A percentile compares a stretch with the other conserved stretches of the same genome.
Evolutionary conservation across 2,797 vertebrate genomes (phyloP).

Genomic region (Phaenicophaeus curvirostris): DNA sequence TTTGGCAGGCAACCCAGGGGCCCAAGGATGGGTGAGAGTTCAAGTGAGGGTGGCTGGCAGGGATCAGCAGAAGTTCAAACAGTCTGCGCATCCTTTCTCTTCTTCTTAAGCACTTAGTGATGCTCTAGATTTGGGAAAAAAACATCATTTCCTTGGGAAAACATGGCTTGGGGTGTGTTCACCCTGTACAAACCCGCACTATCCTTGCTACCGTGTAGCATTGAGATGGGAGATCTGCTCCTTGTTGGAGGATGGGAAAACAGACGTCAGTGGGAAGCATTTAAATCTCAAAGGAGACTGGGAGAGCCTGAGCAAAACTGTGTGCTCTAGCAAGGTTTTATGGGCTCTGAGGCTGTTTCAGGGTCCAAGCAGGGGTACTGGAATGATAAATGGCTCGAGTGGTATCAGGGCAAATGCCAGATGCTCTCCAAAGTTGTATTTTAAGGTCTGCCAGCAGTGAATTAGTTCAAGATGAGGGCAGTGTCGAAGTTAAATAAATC

Average conservation of each 20-base stretch:
- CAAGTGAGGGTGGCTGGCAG: background rate
- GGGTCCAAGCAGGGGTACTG: background rate
- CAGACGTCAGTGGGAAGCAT: background rate
- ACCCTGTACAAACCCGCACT: accelerated
- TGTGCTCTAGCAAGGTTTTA: background rate
- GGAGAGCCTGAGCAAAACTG: background rate
- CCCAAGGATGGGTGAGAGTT: background rate
- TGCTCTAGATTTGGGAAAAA: background rate
- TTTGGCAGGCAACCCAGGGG: background rate
- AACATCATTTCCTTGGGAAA: background rate
- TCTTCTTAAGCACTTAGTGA: background rate
- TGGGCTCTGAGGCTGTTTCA: background rate
- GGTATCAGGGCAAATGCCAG: background rate
- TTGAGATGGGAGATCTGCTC: background rate
- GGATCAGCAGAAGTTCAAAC: background rate
- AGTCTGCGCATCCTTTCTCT: background rate
- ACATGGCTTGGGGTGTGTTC: background rate
- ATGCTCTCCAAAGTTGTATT: background rate
- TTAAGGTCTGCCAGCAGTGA: background rate
- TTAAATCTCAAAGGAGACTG: background rate
- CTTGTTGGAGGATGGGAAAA: background rate
- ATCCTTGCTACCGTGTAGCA: accelerated
- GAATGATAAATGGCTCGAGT: background rate
- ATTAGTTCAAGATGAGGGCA: background rate
- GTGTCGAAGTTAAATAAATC: background rate